phyloP scores from a whole-genome alignment of 2,113 vertebrate genomes.

The Syrmaticus mikado region DNA sequence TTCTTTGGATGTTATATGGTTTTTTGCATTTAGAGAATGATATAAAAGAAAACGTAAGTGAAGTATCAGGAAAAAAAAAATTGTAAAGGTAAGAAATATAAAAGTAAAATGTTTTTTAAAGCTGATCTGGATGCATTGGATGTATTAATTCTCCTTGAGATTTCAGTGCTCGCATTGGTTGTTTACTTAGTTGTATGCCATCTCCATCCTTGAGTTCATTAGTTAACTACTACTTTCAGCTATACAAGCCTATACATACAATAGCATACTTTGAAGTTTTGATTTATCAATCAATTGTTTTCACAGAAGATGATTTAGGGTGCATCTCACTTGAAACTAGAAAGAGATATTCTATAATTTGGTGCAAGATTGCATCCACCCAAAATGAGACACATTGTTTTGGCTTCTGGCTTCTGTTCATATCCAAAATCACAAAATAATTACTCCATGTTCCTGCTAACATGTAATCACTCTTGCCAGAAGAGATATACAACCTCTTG shows the following conservation, averaged over 20 bases:
- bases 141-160: not conserved
- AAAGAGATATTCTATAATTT: not conserved
- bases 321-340: not conserved
- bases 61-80: not conserved
- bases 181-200: not conserved
- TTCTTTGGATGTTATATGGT: constrained; percentile 17
- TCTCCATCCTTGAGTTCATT: not conserved
- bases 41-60: not conserved
- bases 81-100: not conserved
- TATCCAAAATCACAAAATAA: not conserved
- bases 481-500: not conserved
- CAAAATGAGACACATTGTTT: not conserved
- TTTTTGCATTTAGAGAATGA: constrained; percentile 11
- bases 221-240: not conserved
- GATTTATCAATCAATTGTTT: not conserved
- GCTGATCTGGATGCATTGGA: not conserved
- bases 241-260: not conserved
- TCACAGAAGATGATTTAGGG: not conserved
- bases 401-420: not conserved
- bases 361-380: not conserved
- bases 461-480: not conserved
- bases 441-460: not conserved
- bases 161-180: not conserved
- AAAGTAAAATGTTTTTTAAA: not conserved
- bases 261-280: not conserved